Evolutionary conservation across 2,113 vertebrate species (phyloP), one percentile per base, ranked within the genome.

Genomic region (Arothron firmamentum): DNA sequence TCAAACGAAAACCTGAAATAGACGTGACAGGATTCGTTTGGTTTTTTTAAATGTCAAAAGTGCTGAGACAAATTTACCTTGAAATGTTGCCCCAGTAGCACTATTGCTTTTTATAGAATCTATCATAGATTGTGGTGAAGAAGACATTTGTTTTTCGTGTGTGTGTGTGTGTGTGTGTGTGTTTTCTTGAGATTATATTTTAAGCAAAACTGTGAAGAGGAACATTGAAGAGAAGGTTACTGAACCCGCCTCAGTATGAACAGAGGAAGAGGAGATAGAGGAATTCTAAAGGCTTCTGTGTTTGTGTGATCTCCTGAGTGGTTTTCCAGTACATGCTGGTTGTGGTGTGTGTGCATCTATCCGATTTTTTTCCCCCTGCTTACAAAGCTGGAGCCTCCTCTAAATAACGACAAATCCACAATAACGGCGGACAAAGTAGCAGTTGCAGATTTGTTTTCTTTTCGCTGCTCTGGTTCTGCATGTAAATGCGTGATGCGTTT

Each of bases 31-130:
- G 74, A 74, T 81, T 77, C 86, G 78, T 85, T 83, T 79, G 84
- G 80, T 78, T 74, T 63, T 47, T 18, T 49, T n/a, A 18, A 18
- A 81, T 82, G 83, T 83, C 83, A 89, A 38, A 82, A 80, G 78
- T 78, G 78, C 71, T 78, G 79, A 85, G 77, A 83, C 80, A 86
- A 85, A 88, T 85, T 54, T 82, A 82, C 82, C 85, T 80, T 87
- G 82, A 84, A 84, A 87, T 78, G 62, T 12, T 83, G 67, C 75
- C 78, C 71, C 75, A 79, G 71, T 77, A 46, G n/a, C 75, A 75
- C 72, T 51, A 63, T 62, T 70, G 70, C 74, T 84, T 87, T 83
- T 87, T 86, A 80, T 85, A 83, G 81, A 77, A 72, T 66, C 70
- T 63, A 72, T 78, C 66, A 70, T 71, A 65, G 67, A 66, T 59